These are phyloP conservation scores for Platerodrilus igneus DNA, from an alignment of 2,888 invertebrate species.

Conservation along the genomic window DNA sequence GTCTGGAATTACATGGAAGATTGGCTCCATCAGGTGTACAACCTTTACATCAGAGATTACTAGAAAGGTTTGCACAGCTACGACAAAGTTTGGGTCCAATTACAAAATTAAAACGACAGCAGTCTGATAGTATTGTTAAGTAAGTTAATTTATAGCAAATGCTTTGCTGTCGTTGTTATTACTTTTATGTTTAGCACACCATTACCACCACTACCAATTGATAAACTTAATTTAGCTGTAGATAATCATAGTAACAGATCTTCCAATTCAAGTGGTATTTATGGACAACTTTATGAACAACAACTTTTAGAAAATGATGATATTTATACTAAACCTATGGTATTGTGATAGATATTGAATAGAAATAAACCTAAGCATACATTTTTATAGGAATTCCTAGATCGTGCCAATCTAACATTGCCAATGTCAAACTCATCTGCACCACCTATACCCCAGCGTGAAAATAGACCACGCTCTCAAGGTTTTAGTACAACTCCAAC, in stretches of 20 bases:
- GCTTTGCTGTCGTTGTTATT: neutral
- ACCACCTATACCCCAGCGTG: conserved; percentile 58
- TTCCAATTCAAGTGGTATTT: conserved; percentile 49
- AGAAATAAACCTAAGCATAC: conserved; percentile 8
- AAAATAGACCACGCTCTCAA: conserved; percentile 56
- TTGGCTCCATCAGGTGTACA: conserved; percentile 85
- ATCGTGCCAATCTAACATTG: conserved; percentile 43
- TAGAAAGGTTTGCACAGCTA: conserved; percentile 82
- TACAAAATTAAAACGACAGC: conserved; percentile 59
- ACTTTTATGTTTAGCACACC: conserved; percentile 59
- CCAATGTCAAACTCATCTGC: conserved; percentile 45
- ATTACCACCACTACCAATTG: conserved; percentile 70
- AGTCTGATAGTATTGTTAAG: conserved; percentile 79
- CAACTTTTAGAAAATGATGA: conserved; percentile 49
- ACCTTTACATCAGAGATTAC: conserved; percentile 82
- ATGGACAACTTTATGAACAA: conserved; percentile 50
- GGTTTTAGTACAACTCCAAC: conserved; percentile 49
- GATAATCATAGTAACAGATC: conserved; percentile 44
- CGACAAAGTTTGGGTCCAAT: conserved; percentile 70
- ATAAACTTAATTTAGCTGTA: conserved; percentile 51
- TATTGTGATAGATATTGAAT: conserved; percentile 34
- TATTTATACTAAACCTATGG: conserved; percentile 71
- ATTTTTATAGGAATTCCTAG: conserved; percentile 25
- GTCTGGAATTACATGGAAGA: conserved; percentile 76
- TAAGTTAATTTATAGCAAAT: conserved; percentile 44